Evolutionary conservation across 2,113 vertebrate genomes (phyloP).

Genomic region (Tauraco erythrolophus): DNA sequence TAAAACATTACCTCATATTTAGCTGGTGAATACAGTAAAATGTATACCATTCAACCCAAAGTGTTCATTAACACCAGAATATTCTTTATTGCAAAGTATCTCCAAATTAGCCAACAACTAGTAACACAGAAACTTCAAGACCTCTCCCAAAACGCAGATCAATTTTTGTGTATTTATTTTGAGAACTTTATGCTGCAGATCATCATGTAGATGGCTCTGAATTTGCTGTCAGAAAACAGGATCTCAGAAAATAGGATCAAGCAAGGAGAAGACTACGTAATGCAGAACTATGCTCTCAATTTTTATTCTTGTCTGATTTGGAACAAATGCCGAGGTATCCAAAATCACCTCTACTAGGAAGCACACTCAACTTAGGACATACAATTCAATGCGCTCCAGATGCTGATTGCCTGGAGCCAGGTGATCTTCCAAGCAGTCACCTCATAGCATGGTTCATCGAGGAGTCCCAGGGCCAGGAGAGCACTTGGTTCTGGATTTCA

Average conservation of each 20-base stretch:
- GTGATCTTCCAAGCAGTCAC: background rate
- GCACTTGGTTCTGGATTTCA: background rate
- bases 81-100: background rate
- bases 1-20: background rate
- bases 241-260: background rate
- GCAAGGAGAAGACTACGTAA: background rate
- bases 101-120: background rate
- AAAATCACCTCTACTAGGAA: background rate
- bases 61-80: background rate
- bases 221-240: background rate
- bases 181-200: background rate
- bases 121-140: background rate
- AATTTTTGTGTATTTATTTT: background rate
- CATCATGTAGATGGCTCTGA: background rate
- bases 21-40: background rate
- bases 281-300: background rate
- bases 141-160: background rate
- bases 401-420: background rate
- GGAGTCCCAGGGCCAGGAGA: background rate
- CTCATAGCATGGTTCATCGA: background rate
- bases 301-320: background rate
- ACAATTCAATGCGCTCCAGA: background rate
- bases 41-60: background rate
- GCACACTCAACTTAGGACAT: background rate
- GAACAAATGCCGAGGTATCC: background rate